These are phyloP conservation scores for Valencia hispanica DNA, from an alignment of 2,797 vertebrate species.

Conservation along the genomic window DNA sequence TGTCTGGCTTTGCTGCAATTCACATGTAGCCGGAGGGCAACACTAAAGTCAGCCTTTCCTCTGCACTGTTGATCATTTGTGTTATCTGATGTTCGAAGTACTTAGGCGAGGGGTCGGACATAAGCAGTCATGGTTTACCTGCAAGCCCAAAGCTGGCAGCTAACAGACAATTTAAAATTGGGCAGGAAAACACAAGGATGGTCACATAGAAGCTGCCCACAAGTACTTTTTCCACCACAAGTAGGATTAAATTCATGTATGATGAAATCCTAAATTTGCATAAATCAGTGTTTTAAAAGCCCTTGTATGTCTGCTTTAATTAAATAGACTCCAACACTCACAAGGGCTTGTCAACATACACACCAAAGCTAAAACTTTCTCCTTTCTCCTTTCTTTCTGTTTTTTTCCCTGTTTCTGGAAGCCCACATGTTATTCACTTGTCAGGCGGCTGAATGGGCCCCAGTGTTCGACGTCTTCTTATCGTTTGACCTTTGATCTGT, in stretches of 20 bases:
- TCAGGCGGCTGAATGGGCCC: conserved; percentile 67
- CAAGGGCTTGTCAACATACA: conserved; percentile 54
- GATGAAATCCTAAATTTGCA: conserved; percentile 38
- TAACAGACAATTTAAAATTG: conserved; percentile 32
- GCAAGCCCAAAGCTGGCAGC: conserved; percentile 38
- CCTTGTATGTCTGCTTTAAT: conserved; percentile 18
- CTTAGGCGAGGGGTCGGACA: conserved; percentile 39
- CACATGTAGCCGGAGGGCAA: conserved; percentile 14
- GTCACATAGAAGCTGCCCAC: neutral
- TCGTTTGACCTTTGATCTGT: conserved; percentile 82
- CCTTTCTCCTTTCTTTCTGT: conserved; percentile 29
- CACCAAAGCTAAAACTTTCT: conserved; percentile 40
- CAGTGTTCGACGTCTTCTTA: conserved; percentile 77
- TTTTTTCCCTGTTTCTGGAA: conserved; percentile 36
- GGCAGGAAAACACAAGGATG: conserved; percentile 13
- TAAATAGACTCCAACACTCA: conserved; percentile 41
- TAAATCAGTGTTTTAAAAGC: conserved; percentile 42
- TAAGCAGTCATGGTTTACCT: conserved; percentile 55
- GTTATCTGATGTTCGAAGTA: conserved; percentile 61
- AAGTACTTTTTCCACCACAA: neutral
- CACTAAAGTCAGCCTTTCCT: conserved; percentile 1
- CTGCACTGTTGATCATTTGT: conserved; percentile 44
- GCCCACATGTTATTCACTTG: conserved; percentile 62
- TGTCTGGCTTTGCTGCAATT: neutral
- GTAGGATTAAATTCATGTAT: neutral